phyloP scores from a whole-genome alignment of 2,888 invertebrate genomes.

The Trichogramma evanescens region DNA sequence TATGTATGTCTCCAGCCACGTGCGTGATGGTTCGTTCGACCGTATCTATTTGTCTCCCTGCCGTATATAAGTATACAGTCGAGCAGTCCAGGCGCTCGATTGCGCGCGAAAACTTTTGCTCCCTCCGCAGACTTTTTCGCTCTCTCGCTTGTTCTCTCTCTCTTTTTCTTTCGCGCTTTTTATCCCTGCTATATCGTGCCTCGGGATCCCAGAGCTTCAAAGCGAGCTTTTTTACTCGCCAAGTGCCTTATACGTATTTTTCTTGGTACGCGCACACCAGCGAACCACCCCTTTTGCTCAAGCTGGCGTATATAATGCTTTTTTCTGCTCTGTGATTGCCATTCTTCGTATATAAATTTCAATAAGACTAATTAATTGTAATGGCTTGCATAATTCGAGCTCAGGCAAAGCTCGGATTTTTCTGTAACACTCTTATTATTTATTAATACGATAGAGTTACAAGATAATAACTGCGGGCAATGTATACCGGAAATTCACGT shows the following conservation, averaged over 20 bases:
- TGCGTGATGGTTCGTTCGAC: too few species aligned
- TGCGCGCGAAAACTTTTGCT: conserved; percentile 11
- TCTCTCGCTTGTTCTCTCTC: not conserved
- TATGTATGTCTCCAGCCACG: conserved; percentile 33
- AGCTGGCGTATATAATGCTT: not conserved
- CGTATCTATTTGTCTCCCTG: too few species aligned
- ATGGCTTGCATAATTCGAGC: conserved; percentile 41
- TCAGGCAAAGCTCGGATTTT: conserved; percentile 7
- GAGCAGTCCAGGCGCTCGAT: not conserved
- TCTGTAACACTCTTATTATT: too few species aligned
- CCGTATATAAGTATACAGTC: too few species aligned
- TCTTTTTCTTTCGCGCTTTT: not conserved
- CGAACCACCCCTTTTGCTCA: not conserved
- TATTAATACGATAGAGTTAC: too few species aligned
- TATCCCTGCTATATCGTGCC: not conserved
- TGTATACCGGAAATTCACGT: not conserved
- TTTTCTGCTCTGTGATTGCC: conserved; percentile 34
- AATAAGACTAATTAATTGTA: conserved; percentile 47
- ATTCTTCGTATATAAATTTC: conserved; percentile 43
- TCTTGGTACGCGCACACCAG: not conserved
- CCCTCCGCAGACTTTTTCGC: conserved; percentile 12
- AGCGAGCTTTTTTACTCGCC: too few species aligned
- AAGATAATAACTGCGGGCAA: too few species aligned
- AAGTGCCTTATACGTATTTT: not conserved
- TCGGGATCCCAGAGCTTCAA: too few species aligned